Base-by-base conservation (phyloP, 2,797 vertebrate species). In the Bradypodion ventrale region DNA sequence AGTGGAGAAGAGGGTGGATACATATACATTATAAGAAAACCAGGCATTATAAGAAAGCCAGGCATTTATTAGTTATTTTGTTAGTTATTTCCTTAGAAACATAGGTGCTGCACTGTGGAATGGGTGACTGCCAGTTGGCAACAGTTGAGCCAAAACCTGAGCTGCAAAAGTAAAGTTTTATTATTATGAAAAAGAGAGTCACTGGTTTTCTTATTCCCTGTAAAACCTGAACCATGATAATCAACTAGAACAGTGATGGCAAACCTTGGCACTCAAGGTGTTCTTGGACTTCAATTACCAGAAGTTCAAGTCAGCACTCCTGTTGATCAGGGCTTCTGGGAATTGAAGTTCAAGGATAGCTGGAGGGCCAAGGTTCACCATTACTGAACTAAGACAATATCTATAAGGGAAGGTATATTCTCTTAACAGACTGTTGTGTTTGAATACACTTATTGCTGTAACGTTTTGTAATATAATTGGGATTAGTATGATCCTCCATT, bases 71-170 rank as follows among this genome's bases (percentile, higher is more conserved):
- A n/a, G 77, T 8, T 66, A 1, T 40, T 44, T n/a, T 80, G 82
- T 83, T 78, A n/a, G 77, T 8, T 66, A 1, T 40, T 46, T 66
- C 29, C 40, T 79, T 85, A 62, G 80, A 89, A 87, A 87, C 35
- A 59, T 32, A 60, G 1, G 44, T 2, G 80, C 79, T 32, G 46
- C 27, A 2, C 70, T 83, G 5, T 0, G 52, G 79, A 82, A 83
- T 0, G 0, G 60, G 32, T 76, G 52, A 65, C 79, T 84, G 93
- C 89, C 93, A 91, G 2, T 3, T 92, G 92, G 88, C 91, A 89
- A 27, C 32, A 79, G 80, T 87, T 32, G 62, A 89, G 90, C 78
- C 66, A 62, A 77, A 83, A 80, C 60, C 75, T 70, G 85, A 86
- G 68, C 74, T 0, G 75, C 73, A 90, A 85, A 90, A 89, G 82